Base-by-base conservation (phyloP, 2,888 invertebrate species). In the Pterobdella sp. region DNA sequence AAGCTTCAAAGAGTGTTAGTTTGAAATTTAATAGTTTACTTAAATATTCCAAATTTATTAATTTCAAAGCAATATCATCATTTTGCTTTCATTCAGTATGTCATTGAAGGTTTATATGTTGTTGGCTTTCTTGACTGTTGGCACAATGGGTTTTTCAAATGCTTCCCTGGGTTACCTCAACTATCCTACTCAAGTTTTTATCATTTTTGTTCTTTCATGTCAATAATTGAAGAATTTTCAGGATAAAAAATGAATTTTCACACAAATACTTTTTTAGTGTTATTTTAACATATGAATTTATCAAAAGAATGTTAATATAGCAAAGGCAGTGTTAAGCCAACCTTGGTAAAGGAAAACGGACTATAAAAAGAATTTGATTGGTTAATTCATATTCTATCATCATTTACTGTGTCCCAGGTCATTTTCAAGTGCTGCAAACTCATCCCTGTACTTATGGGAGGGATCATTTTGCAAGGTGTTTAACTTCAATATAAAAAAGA, bases 371-470 rank as follows among this genome's bases (percentile, higher is more conserved):
- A n/a, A n/a, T n/a, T n/a, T n/a, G n/a, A n/a, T n/a, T n/a, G n/a
- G n/a, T n/a, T n/a, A n/a, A n/a, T n/a, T n/a, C n/a, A n/a, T n/a
- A n/a, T n/a, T n/a, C n/a, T n/a, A n/a, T n/a, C n/a, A n/a, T n/a
- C n/a, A n/a, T n/a, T n/a, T n/a, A n/a, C n/a, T n/a, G n/a, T n/a
- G n/a, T n/a, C n/a, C n/a, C 94, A 94, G 86, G 90, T 96, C 63
- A 95, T 96, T 79, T 97, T 97, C 82, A 96, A 96, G 84, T 94
- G 94, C 82, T 97, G 96, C 84, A 97, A 97, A 83, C 87, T 96
- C 0, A 93, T 96, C 79, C 96, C 96, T 0, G 96, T 96, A 0
- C 88, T 97, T 82, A 88, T 94, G 76, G 96, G 96, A 32, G 93
- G 94, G 78, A 91, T 95, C 77, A 81, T 96, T 68, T 94, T 96